These are phyloP conservation scores for Drosophila meridiana DNA, from an alignment of 2,888 invertebrate species.

Conservation along the genomic window DNA sequence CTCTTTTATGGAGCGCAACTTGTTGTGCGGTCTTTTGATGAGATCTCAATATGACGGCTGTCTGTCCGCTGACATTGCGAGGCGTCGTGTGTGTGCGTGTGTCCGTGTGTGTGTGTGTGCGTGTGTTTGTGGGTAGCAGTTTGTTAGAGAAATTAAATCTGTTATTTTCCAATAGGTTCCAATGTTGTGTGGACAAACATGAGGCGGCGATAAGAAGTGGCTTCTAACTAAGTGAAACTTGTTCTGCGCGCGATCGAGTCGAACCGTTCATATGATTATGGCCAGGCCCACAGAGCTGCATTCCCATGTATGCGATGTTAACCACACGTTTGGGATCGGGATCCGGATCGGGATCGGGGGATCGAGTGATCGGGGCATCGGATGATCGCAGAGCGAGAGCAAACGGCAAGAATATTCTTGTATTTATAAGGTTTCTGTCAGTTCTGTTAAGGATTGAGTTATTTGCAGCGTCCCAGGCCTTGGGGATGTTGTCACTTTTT, in stretches of 20 bases:
- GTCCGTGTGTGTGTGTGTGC: background rate
- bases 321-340: slow-evolving; percentile 62
- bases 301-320: slow-evolving; percentile 69
- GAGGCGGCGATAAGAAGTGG: slow-evolving; percentile 37
- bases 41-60: slow-evolving; percentile 79
- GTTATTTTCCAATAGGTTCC: slow-evolving; percentile 66
- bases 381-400: slow-evolving; percentile 29
- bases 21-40: slow-evolving; percentile 77
- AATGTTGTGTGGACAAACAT: slow-evolving; percentile 38
- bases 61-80: slow-evolving; percentile 26
- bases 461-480: slow-evolving; percentile 54
- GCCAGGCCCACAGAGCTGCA: slow-evolving; percentile 64
- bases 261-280: slow-evolving; percentile 32
- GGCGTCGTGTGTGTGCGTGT: slow-evolving; percentile 20
- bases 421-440: slow-evolving; percentile 79
- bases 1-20: slow-evolving; percentile 51
- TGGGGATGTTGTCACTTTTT: slow-evolving; percentile 54
- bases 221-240: slow-evolving; percentile 71
- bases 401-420: slow-evolving; percentile 60
- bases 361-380: slow-evolving; percentile 35
- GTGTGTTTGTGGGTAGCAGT: slow-evolving; percentile 47
- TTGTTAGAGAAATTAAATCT: slow-evolving; percentile 80
- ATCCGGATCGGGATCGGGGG: slow-evolving; percentile 53
- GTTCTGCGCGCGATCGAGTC: slow-evolving; percentile 39
- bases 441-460: slow-evolving; percentile 78